Conservation (phyloP, 2,113 vertebrate species). For the Siniperca knerii region DNA sequence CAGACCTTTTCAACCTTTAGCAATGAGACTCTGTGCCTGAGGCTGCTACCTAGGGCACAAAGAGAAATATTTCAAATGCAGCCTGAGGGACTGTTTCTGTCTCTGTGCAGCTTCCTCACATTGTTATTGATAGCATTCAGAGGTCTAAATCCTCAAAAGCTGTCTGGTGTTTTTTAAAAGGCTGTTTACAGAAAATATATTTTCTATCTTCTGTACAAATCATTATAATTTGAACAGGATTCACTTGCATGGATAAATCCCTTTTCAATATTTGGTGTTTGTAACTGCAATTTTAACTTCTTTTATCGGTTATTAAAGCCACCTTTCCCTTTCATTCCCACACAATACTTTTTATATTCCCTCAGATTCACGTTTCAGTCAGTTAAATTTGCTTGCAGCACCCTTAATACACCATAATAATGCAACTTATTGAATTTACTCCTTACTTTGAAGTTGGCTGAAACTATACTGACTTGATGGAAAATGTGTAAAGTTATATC, state of each 20-base stretch:
- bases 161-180: not conserved
- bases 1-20: constrained; percentile 40
- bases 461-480: constrained; percentile 11
- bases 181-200: not conserved
- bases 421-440: constrained; percentile 17
- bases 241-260: not conserved
- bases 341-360: constrained; percentile 1
- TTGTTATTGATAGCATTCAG: constrained; percentile 30
- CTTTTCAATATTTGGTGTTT: not conserved
- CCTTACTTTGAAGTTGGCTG: not conserved
- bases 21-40: constrained; percentile 43
- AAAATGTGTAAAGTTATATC: not conserved
- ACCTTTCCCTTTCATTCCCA: not conserved
- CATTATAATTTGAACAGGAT: not conserved
- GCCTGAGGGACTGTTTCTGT: constrained; percentile 3
- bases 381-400: constrained; percentile 3
- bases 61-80: constrained; percentile 50
- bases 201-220: not conserved
- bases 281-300: not conserved
- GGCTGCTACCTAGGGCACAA: constrained; percentile 22
- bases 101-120: constrained; percentile 13
- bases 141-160: constrained; percentile 11
- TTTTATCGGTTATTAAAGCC: not conserved
- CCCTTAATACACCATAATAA: constrained; percentile 9
- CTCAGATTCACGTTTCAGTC: constrained; percentile 17